Conservation (phyloP, 2,797 vertebrate genomes). For the Gephyroberyx darwinii region DNA sequence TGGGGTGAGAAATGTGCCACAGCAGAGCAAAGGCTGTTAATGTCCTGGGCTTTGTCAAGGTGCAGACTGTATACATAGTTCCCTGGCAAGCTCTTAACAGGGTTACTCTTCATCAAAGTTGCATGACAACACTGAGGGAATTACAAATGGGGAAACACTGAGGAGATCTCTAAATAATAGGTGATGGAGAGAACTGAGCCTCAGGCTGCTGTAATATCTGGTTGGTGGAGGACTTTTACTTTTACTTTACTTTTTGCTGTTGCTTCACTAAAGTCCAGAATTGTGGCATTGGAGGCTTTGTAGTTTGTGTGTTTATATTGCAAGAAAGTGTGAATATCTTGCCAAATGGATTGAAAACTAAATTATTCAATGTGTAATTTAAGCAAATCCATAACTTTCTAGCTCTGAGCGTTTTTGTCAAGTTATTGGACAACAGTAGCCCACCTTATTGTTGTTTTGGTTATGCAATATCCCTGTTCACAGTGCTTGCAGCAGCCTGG, state of each 20-base stretch:
- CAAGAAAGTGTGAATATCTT: not conserved
- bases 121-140: slow-evolving; percentile 50
- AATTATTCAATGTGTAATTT: not conserved
- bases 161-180: slow-evolving; percentile 53
- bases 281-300: slow-evolving; percentile 8
- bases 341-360: not conserved
- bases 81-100: slow-evolving; percentile 49
- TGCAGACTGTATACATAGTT: slow-evolving; percentile 32
- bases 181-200: slow-evolving; percentile 32
- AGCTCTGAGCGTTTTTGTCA: not conserved
- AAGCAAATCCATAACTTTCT: slow-evolving; percentile 22
- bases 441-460: not conserved
- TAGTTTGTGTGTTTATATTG: not conserved
- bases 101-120: slow-evolving; percentile 66
- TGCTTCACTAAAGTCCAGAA: slow-evolving; percentile 7
- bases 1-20: slow-evolving; percentile 11
- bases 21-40: slow-evolving; percentile 49
- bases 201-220: slow-evolving; percentile 24
- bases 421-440: not conserved
- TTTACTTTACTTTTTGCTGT: not conserved
- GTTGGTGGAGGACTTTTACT: slow-evolving; percentile 14
- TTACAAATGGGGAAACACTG: slow-evolving; percentile 28
- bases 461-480: not conserved
- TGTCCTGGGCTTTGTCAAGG: slow-evolving; percentile 42
- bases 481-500: not conserved